A percentile compares a stretch with the other conserved stretches of the same genome.
Conservation (phyloP, 2,113 vertebrate genomes). For the Burhinus bistriatus region DNA sequence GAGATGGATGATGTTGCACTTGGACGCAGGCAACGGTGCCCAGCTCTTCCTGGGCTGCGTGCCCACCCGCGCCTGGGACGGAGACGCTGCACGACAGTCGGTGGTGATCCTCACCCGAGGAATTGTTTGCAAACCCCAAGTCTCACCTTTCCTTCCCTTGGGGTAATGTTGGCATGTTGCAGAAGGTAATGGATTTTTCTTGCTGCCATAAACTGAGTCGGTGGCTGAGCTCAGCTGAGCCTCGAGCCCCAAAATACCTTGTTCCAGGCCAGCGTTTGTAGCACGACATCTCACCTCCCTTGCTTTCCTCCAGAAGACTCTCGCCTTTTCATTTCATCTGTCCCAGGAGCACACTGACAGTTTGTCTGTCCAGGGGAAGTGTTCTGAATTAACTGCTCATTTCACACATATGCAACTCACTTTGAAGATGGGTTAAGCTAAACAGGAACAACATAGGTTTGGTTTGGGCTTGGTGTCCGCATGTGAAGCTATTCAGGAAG, state of each 20-base stretch:
- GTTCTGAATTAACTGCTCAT: neutral
- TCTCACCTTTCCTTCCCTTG: neutral
- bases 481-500: neutral
- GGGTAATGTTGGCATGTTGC: neutral
- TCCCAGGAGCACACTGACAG: neutral
- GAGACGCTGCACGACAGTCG: rapidly evolving
- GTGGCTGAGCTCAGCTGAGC: neutral
- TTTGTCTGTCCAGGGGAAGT: neutral
- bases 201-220: neutral
- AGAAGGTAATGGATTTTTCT: neutral
- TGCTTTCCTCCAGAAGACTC: neutral
- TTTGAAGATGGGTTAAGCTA: neutral
- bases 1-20: neutral
- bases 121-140: neutral
- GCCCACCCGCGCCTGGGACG: neutral
- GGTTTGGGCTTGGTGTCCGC: neutral
- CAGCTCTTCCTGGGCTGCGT: neutral
- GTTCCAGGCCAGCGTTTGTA: neutral
- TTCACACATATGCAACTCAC: neutral
- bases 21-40: neutral
- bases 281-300: neutral
- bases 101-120: neutral
- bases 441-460: neutral
- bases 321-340: rapidly evolving
- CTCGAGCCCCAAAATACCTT: neutral